Evolutionary conservation across 2,888 invertebrate species (phyloP), one percentile per base, ranked within the genome.

Genomic region (Drosophila diplacantha): DNA sequence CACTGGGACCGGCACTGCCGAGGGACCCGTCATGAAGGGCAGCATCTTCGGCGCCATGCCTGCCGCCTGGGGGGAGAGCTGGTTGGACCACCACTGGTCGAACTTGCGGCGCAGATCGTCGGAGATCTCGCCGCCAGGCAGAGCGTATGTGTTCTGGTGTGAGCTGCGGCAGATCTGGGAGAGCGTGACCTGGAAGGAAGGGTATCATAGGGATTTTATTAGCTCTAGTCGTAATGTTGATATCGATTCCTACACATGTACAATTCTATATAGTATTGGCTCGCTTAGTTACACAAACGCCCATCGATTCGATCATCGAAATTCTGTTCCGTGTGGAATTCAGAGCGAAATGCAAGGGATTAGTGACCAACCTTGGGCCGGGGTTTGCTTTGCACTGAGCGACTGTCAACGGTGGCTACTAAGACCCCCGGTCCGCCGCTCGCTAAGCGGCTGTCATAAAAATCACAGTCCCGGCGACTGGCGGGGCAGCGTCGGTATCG

Each of bases 71-170:
- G 93, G 92, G 14, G 92, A 92, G 50, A 93, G 91, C 84, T 94
- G 94, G 57, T 92, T 91, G 41, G 92, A 91, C 93, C 95, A 95
- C 97, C 97, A 97, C 59, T 94, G 93, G 85, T 97, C 96, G 88
- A 97, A 97, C 87, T 95, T 95, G 63, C 95, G 91, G 26, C 95
- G 92, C 83, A 93, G 92, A 52, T 97, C 97, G 74, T 96, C 96
- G 0, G 93, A 92, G 9, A 94, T 92, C 75, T 95, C 95, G 44
- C 92, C 92, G 47, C 91, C 90, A 2, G 87, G 86, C 74, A 93
- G 91, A 5, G 93, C 91, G 24, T 93, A 92, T 11, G 91, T 90
- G 26, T 91, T 90, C 84, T 92, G 90, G 86, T 93, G 91, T 51
- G 93, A 92, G 20, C 94, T 94, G 66, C 96, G 93, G 85, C 95